Base-by-base conservation (phyloP, 2,113 vertebrate genomes). In the Sinocyclocheilus maitianheensis region DNA sequence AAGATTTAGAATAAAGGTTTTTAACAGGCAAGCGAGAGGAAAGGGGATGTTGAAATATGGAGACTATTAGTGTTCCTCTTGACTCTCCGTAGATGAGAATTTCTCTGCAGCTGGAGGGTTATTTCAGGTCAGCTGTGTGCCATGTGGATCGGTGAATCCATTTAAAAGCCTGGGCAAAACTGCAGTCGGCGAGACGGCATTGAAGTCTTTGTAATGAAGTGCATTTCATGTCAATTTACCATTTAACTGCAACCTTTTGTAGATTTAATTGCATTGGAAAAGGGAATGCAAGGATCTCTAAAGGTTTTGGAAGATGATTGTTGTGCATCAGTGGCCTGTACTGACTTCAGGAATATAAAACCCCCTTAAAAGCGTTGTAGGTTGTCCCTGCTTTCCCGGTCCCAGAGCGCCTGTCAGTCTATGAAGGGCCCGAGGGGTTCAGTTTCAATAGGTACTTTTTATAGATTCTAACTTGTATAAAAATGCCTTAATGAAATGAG, bases 51-150 rank as follows among this genome's bases (percentile, higher is more conserved):
- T 58, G 76, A 78, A 78, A 78, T 60, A 37, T 60, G 51, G 30
- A 37, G 18, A 12, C 30, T 60, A 37, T 78, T 58, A 55, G 76
- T 53, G 26, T 18, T 78, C 69, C 69, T 43, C 69, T 43, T 43
- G 69, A 72, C 69, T 72, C 37, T 43, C 69, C 20, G 69, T 72
- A 72, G 69, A 40, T 37, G 72, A 75, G 40, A 60, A 79, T n/a
- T 16, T 80, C 77, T 80, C 13, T 9, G 34, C 58, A 62, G 77
- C 55, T 80, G 72, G 55, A 80, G 55, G 77, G 77, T 79, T n/a
- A 79, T 80, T 62, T 80, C 34, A 62, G 77, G 77, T 62, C 77
- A 62, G 55, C 53, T 78, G 51, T 58, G 76, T 78, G 76, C 26
- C 51, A 48, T 75, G 72, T 75, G 72, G 72, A 79, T 79, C 9